Conservation (phyloP, 2,113 vertebrate genomes). For the Rhinoptilus africanus region DNA sequence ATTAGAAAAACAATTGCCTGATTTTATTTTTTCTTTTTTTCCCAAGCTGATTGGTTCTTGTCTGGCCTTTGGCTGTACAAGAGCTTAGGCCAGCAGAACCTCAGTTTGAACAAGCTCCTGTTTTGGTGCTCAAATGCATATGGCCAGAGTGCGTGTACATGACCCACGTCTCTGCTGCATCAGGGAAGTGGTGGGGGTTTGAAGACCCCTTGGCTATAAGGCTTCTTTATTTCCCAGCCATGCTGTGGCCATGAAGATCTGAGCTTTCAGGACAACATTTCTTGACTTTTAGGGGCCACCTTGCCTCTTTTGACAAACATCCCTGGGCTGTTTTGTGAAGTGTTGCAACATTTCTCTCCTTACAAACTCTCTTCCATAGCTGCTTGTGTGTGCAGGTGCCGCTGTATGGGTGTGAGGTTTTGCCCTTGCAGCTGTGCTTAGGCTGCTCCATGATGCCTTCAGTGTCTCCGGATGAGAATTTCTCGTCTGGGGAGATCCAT, state of each 20-base stretch:
- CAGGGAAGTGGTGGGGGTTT: not conserved
- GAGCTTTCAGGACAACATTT: not conserved
- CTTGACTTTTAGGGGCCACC: not conserved
- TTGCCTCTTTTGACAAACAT: not conserved
- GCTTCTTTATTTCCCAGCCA: not conserved
- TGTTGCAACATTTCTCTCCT: not conserved
- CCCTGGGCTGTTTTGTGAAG: not conserved
- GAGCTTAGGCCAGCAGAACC: not conserved
- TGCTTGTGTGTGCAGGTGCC: not conserved
- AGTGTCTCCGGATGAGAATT: not conserved
- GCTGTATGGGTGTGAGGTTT: not conserved
- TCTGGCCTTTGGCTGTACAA: not conserved
- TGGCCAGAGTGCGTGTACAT: rapidly evolving
- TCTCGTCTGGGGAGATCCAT: not conserved
- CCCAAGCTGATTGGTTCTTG: not conserved
- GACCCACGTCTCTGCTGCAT: not conserved
- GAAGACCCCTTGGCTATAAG: not conserved
- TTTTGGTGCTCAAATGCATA: not conserved
- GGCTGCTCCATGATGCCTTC: not conserved
- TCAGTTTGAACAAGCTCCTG: not conserved
- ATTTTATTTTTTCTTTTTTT: too few species aligned
- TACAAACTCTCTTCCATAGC: not conserved
- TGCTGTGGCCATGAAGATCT: not conserved
- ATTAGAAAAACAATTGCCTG: not conserved
- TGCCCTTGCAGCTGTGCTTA: not conserved